Evolutionary conservation across 2,797 vertebrate species (phyloP), one percentile per base, ranked within the genome.

Genomic region (Gila robusta): DNA sequence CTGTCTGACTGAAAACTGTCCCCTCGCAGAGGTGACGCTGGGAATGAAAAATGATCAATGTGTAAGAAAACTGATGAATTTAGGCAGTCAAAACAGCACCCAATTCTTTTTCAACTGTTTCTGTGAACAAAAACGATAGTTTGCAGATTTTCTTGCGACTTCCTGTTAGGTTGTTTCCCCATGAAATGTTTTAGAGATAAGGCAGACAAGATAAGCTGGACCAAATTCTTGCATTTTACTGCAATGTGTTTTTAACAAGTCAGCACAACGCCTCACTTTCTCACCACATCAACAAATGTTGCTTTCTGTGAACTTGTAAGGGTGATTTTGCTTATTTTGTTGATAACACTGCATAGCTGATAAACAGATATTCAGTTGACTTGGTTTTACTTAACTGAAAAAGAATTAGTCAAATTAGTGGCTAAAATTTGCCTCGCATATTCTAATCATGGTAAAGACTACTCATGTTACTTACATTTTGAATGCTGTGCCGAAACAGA

Each of bases 1-100:
- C 96, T 96, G 92, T 96, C 94, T 0, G 96, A 96, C 81, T 92
- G 94, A 39, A 89, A 67, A 47, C 94, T 94, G 92, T 94, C 89
- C 1, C 91, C 91, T 7, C 93, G 94, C 16, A 90, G 86, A 39
- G 95, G 88, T 70, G 90, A 87, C 82, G 91, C 96, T 96, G 83
- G n/a, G 6, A 81, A 81, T 67, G 28, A 49, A 9, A 64, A 49
- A 79, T 2, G 8, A 8, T 47, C 4, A 14, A 39, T 32, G 80
- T 54, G 41, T 23, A 14, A 56, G 32, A 17, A 78, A 54, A 52
- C 21, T 52, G 47, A n/a, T 47, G 64, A 37, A 14, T 77, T 66
- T 37, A 56, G 19, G 10, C 2, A 19, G 1, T 26, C 32, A 12
- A 56, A 10, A 39, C 37, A 39, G 47, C 12, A 21, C 8, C 7